Percentiles rank a stretch among this genome's conserved stretches.
Evolutionary conservation across 2,113 vertebrate genomes (phyloP).

Genomic region (Tenrec ecaudatus): DNA sequence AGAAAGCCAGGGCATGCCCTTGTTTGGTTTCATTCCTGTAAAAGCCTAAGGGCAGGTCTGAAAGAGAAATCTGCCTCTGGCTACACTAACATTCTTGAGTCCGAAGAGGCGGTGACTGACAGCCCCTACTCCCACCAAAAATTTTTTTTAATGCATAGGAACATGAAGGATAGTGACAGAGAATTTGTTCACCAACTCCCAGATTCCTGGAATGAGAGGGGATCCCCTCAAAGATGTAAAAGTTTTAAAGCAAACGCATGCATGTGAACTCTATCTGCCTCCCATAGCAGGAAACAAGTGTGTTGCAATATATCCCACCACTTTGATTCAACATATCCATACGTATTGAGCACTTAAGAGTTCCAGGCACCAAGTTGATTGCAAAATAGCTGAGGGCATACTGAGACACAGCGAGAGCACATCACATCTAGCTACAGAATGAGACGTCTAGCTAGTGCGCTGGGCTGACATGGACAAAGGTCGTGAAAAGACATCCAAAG

Average conservation of each 20-base stretch:
- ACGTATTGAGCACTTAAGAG: not conserved
- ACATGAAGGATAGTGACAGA: not conserved
- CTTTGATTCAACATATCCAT: not conserved
- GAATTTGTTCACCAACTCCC: not conserved
- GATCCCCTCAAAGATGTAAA: not conserved
- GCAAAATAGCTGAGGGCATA: not conserved
- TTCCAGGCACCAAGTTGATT: not conserved
- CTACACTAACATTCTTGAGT: not conserved
- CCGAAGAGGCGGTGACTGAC: not conserved
- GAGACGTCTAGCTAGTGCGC: not conserved
- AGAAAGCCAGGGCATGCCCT: not conserved
- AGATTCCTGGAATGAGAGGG: not conserved
- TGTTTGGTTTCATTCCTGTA: not conserved
- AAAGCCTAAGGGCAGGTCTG: not conserved
- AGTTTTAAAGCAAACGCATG: too few relatives aligned
- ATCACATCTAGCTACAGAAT: not conserved
- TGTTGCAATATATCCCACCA: not conserved
- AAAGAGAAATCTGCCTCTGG: slow-evolving; percentile 37
- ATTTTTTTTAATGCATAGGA: not conserved
- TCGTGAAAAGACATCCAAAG: slow-evolving; percentile 25
- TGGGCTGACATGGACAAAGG: not conserved
- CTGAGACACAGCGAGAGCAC: not conserved
- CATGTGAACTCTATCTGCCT: not conserved
- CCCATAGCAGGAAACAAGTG: not conserved
- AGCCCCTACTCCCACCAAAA: not conserved